These are phyloP conservation scores for Gymnorhina tibicen DNA, from an alignment of 2,113 vertebrate genomes.

Conservation along the genomic window DNA sequence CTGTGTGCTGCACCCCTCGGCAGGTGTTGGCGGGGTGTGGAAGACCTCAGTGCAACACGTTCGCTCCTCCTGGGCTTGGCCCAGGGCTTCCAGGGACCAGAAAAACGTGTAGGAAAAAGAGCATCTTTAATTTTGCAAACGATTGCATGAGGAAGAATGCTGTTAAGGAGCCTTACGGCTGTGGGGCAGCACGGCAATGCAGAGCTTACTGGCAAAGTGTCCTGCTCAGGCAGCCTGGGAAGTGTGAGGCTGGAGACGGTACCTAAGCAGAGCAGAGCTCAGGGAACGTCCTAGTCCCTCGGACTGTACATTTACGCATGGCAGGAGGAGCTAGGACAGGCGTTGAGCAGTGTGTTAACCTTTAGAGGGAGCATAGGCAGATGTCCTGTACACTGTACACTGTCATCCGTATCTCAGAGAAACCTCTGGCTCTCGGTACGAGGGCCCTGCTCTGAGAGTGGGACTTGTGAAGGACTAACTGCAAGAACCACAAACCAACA, in stretches of 20 bases:
- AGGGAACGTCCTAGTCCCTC: not conserved
- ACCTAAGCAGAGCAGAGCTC: slow-evolving; percentile 39
- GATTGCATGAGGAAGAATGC: not conserved
- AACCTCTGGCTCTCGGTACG: not conserved
- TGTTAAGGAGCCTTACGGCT: not conserved
- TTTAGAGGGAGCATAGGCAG: slow-evolving; percentile 37
- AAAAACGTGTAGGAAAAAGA: not conserved
- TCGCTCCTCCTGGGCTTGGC: not conserved
- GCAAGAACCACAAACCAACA: not conserved
- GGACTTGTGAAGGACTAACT: slow-evolving; percentile 11
- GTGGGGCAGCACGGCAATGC: slow-evolving; percentile 13
- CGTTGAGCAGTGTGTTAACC: slow-evolving; percentile 13
- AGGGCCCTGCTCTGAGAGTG: slow-evolving; percentile 51
- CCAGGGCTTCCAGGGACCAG: slow-evolving; percentile 22
- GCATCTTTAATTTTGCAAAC: slow-evolving; percentile 13
- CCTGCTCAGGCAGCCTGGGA: slow-evolving; percentile 22
- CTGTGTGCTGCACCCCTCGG: not conserved
- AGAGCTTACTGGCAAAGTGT: slow-evolving; percentile 2
- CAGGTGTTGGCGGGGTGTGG: not conserved
- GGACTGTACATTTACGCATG: not conserved
- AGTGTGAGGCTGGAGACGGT: not conserved
- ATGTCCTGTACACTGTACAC: slow-evolving; percentile 62
- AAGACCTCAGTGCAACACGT: not conserved
- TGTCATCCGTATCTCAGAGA: slow-evolving; percentile 23
- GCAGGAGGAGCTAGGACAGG: slow-evolving; percentile 43